phyloP scores from a whole-genome alignment of 2,797 vertebrate species.

The Miichthys miiuy region DNA sequence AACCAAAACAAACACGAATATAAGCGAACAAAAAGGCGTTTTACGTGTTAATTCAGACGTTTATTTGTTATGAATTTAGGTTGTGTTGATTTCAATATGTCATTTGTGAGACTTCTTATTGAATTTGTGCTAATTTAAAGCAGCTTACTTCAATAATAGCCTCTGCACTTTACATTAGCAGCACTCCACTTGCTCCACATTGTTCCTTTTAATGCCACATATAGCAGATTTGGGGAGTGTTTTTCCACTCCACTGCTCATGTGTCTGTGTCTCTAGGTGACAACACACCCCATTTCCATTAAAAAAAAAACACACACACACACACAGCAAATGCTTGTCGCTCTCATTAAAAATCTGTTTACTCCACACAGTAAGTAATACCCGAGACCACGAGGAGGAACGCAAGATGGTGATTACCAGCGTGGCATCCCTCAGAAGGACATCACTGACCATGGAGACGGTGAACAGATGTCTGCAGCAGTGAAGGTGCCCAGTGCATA shows the following conservation, averaged over 20 bases:
- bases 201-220: not conserved
- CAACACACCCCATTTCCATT: constrained; percentile 27
- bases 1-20: constrained; percentile 8
- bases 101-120: not conserved
- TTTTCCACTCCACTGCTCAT: constrained; percentile 55
- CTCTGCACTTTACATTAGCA: not conserved
- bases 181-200: not conserved
- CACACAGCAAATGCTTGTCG: constrained; percentile 14
- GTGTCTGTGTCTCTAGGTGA: constrained; percentile 43
- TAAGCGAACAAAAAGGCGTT: constrained; percentile 12
- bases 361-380: constrained; percentile 57
- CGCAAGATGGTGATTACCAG: constrained; percentile 70
- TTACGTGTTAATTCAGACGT: not conserved
- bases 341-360: constrained; percentile 57
- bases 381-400: constrained; percentile 53
- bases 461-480: constrained; percentile 72
- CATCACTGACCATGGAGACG: constrained; percentile 43
- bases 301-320: constrained; percentile 7
- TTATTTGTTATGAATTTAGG: not conserved
- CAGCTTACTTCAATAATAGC: not conserved
- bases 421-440: constrained; percentile 61
- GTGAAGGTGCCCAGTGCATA: constrained; percentile 71
- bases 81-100: not conserved
- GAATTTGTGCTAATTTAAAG: not conserved
- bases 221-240: constrained; percentile 16